Percentiles rank a stretch among this genome's conserved stretches.
Conservation (phyloP, 2,113 vertebrate species). For the Podiceps cristatus region DNA sequence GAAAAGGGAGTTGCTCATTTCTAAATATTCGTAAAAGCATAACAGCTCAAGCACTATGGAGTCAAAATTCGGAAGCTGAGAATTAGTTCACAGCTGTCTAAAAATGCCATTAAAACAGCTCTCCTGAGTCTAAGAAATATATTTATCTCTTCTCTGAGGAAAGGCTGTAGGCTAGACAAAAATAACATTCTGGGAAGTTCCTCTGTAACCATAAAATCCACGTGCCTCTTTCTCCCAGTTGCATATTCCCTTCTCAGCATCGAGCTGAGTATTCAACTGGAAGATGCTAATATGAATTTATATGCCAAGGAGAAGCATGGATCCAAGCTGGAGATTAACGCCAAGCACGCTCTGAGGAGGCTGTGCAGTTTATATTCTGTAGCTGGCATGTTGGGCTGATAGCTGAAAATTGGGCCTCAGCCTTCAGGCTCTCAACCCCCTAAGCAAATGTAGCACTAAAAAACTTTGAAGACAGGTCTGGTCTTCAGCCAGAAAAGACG, state of each 20-base stretch:
- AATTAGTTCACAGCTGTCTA: background rate
- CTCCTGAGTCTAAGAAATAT: background rate
- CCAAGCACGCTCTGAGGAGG: rapidly evolving
- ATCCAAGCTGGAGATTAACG: background rate
- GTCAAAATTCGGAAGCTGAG: background rate
- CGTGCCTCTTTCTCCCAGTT: background rate
- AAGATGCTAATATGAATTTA: background rate
- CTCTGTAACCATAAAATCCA: background rate
- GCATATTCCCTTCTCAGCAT: background rate
- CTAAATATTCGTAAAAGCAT: background rate
- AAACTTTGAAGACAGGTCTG: background rate
- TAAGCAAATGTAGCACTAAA: background rate
- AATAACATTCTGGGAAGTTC: background rate
- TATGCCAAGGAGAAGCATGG: background rate
- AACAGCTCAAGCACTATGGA: background rate
- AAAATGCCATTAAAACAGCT: background rate
- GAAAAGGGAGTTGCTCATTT: background rate
- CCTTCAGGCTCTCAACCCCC: background rate
- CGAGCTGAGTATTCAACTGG: background rate
- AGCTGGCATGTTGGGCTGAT: background rate
- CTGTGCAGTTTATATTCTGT: background rate
- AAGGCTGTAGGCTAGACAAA: background rate
- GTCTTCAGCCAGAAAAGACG: background rate
- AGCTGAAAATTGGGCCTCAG: background rate
- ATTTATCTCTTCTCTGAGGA: background rate